Evolutionary conservation across 53 echinoderm and acorn worm genomes (phyloP), one percentile per base, ranked within the genome.

Genomic region (Holothuria scabra): DNA sequence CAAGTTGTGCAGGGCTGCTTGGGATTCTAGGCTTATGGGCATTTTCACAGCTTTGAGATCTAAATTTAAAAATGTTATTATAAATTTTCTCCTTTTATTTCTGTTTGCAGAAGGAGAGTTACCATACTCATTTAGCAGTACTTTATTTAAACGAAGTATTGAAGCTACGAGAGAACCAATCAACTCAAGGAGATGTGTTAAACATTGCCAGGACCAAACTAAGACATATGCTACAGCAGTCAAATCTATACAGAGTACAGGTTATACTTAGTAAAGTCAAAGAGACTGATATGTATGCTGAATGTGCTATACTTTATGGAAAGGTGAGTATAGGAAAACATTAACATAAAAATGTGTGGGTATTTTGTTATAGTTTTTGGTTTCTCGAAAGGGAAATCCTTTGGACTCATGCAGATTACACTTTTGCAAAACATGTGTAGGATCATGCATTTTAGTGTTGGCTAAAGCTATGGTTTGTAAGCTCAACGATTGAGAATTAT

Each of bases 221-320:
- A 1, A 85, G 99, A 25, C 99, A 99, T 86, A 93, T 93, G 87
- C 69, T 95, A 4, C 89, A 99, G 86, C 84, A 82, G 20, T 95
- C 95, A 12, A 84, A 85, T 18, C 56, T 99, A n/a, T 97, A 97
- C 61, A 85, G 95, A 65, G 93, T 95, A 8, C 94, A 92, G 83
- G 87, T 99, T 12, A 99, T 99, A 5, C 88, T 99, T 26, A 91
- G 99, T 30, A 99, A 99, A 71, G 99, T 99, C 1, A 89, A 93
- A 59, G 99, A 99, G 83, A 99, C 99, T 4, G 99, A 99, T 29
- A 99, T 99, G 99, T 93, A 93, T 89, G 99, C 99, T 0, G 99
- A 95, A 81, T 93, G 93, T 74, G 97, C 99, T 32, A 94, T 95
- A 74, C 91, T 99, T n/a, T 94, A 95, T 75, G 99, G 94, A 26